Base-by-base conservation (phyloP, 1,140 invertebrate genomes). In the Pararge aegeria region DNA sequence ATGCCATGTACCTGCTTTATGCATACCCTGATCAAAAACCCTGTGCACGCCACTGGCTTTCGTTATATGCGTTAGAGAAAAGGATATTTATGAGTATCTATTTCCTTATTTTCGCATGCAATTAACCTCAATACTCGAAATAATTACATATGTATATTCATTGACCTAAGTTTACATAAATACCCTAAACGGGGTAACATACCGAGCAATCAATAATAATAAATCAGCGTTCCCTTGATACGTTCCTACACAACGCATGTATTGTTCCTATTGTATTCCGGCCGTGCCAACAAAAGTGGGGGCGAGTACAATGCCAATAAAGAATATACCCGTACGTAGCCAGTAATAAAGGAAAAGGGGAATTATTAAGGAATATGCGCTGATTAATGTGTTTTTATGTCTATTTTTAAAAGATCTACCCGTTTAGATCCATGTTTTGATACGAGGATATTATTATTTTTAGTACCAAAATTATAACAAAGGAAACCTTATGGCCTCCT, bases 221-320 rank as follows among this genome's bases (percentile, higher is more conserved):
- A 61, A 66, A 66, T 51, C 59, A 29, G 27, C 27, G 53, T 58
- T 37, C 55, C 7, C 2, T 24, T 24, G 24, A 4, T 24, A 7
- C 7, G 24, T 24, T 4, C 24, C 3, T 24, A 24, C 24, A 24
- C 24, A 7, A 2, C 2, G 2, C 24, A 7, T 51, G 13, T 49
- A 51, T 67, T 67, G 65, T 67, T 63, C 52, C 20, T 42, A 60
- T 67, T 67, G 61, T 63, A 20, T 37, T 52, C 59, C 55, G 60
- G 55, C 34, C 42, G 21, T 52, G 58, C 49, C 64, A 67, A 67
- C 55, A 60, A 46, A 16, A 57, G 55, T 59, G 52, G 48, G n/a
- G 52, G 56, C 55, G 30, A 55, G 55, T 51, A 61, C 59, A 61
- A 61, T 44, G 7, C 52, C 59, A 61, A 55, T 61, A 55, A 61